These are phyloP conservation scores for Andrena chrysosceles DNA, from an alignment of 2,888 invertebrate genomes.

Conservation along the genomic window DNA sequence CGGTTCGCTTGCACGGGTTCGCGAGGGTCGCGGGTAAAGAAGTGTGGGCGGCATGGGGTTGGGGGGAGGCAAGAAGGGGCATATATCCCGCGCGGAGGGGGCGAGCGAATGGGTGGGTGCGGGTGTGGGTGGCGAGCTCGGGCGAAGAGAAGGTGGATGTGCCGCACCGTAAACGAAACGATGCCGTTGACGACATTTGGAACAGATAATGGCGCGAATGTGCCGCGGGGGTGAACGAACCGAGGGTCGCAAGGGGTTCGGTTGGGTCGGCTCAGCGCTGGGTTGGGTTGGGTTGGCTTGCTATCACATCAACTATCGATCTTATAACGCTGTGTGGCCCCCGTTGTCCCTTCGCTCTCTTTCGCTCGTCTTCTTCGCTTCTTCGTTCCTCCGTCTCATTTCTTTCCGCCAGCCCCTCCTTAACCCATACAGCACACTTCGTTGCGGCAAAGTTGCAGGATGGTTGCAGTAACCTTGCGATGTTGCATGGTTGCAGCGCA, in stretches of 20 bases:
- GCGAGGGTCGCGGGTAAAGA: slow-evolving; percentile 60
- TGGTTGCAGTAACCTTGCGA: too few species aligned
- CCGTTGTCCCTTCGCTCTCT: slow-evolving; percentile 79
- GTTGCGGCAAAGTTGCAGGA: too few species aligned
- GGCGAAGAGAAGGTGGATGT: slow-evolving; percentile 67
- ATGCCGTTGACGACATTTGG: slow-evolving; percentile 84
- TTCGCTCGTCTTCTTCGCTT: slow-evolving; percentile 53
- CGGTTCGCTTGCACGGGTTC: slow-evolving; percentile 68
- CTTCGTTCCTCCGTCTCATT: slow-evolving; percentile 51
- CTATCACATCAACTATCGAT: slow-evolving; percentile 85
- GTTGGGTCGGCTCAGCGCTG: slow-evolving; percentile 73
- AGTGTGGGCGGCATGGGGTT: slow-evolving; percentile 22
- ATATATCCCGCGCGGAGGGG: slow-evolving; percentile 45
- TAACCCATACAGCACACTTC: too few species aligned
- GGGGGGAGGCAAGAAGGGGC: slow-evolving; percentile 36
- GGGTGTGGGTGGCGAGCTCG: slow-evolving; percentile 50
- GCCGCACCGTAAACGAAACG: slow-evolving; percentile 83
- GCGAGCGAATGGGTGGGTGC: slow-evolving; percentile 38
- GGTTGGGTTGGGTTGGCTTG: slow-evolving; percentile 81
- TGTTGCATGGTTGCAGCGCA: too few species aligned
- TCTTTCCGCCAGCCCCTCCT: slow-evolving; percentile 32
- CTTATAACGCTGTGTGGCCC: slow-evolving; percentile 83
- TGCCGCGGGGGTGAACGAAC: slow-evolving; percentile 85
- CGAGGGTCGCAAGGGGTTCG: slow-evolving; percentile 82
- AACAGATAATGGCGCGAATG: slow-evolving; percentile 85